phyloP scores from a whole-genome alignment of 2,888 invertebrate species.

The Electrophaes corylata region DNA sequence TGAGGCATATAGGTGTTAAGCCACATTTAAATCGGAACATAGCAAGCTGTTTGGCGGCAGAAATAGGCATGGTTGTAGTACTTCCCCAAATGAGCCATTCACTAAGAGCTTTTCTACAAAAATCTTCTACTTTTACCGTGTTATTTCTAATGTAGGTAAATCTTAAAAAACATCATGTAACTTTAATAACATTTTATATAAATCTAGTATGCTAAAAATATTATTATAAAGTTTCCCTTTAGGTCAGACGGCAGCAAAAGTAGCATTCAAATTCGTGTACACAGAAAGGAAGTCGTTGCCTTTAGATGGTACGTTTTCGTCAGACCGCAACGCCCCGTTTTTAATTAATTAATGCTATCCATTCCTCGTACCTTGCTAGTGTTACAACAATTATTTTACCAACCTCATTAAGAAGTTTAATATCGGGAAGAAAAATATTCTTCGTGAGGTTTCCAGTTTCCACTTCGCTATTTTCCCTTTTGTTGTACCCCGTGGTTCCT shows the following conservation, averaged over 20 bases:
- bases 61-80: no score
- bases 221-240: no score
- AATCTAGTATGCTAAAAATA: no score
- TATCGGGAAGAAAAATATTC: constrained; percentile 70
- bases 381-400: constrained; percentile 80
- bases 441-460: constrained; percentile 59
- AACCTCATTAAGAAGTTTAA: constrained; percentile 79
- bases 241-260: background rate
- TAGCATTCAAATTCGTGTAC: constrained; percentile 1
- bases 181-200: no score
- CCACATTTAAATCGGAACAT: no score
- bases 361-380: constrained; percentile 73
- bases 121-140: no score
- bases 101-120: no score
- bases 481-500: constrained; percentile 49
- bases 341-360: constrained; percentile 81
- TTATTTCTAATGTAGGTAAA: no score
- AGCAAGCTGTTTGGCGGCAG: no score
- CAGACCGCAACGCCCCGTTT: constrained; percentile 73
- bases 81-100: no score
- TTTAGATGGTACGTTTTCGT: constrained; percentile 57
- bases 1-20: no score
- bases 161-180: no score
- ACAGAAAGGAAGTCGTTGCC: background rate
- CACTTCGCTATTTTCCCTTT: constrained; percentile 51